Evolutionary conservation across 1,140 invertebrate species (phyloP).

Genomic region (Theocolax elegans): DNA sequence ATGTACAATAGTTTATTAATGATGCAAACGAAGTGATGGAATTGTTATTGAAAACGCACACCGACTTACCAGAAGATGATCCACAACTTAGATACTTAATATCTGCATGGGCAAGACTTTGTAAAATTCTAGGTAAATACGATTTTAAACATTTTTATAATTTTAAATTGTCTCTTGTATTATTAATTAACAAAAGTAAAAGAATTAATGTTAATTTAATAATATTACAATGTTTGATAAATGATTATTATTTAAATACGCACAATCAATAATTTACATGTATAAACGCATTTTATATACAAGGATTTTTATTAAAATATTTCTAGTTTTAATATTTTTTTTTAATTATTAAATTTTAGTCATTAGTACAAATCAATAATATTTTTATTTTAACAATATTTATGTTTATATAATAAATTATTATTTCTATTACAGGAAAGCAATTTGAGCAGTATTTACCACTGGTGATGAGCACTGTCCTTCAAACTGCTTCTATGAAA

Average conservation of each 20-base stretch:
- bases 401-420: no score
- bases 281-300: no score
- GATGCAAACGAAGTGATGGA: conserved; percentile 98
- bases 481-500: conserved; percentile 94
- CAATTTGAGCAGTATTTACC: conserved; percentile 97
- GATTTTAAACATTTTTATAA: no score
- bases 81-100: conserved; percentile 98
- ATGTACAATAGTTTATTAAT: conserved; percentile 84
- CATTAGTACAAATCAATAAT: no score
- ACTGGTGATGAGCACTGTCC: conserved; percentile 96
- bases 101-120: conserved; percentile 98
- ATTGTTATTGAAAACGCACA: conserved; percentile 91
- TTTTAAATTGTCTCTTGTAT: no score
- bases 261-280: no score
- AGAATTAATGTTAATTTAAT: no score
- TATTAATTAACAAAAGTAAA: no score
- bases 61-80: conserved; percentile 91
- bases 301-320: no score
- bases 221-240: no score
- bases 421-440: conserved; percentile 76
- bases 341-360: no score
- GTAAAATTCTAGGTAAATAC: conserved; percentile 87
- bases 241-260: not conserved
- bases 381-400: not conserved
- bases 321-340: no score